phyloP scores from a whole-genome alignment of 2,113 vertebrate species.

The Empidonax traillii region DNA sequence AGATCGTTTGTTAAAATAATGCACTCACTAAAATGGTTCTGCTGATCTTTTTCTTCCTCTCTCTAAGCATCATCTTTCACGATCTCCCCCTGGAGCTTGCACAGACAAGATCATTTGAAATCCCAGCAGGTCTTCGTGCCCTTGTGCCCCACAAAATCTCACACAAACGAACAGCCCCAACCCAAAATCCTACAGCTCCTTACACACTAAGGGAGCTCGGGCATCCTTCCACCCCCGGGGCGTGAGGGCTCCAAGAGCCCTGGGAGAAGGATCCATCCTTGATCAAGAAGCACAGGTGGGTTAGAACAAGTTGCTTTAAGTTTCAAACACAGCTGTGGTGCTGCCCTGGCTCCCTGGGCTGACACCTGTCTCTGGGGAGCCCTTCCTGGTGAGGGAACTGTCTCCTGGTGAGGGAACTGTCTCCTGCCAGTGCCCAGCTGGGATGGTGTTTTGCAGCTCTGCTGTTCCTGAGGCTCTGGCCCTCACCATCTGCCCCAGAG shows the following conservation, averaged over 20 bases:
- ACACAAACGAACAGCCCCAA: not conserved
- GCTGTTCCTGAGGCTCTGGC: not conserved
- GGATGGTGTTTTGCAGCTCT: rapidly evolving
- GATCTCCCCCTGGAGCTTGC: not conserved
- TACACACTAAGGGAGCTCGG: not conserved
- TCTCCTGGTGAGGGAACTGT: not conserved
- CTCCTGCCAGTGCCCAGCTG: not conserved
- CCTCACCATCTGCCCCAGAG: not conserved
- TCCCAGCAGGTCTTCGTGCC: rapidly evolving
- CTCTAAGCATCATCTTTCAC: not conserved
- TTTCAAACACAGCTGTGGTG: not conserved
- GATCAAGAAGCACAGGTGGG: not conserved
- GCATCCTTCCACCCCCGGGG: not conserved
- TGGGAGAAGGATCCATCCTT: rapidly evolving
- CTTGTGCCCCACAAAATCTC: not conserved
- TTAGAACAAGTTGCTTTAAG: not conserved
- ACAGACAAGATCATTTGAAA: not conserved
- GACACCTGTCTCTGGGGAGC: not conserved
- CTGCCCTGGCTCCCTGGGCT: not conserved
- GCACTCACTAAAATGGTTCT: not conserved
- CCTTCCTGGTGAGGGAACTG: not conserved
- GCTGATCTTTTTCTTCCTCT: not conserved
- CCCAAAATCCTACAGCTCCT: not conserved
- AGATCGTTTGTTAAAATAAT: not conserved
- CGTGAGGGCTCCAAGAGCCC: not conserved